A percentile compares a stretch with the other conserved stretches of the same genome.
These are phyloP conservation scores for Panthera tigris DNA, from an alignment of 2,113 vertebrate genomes.

Conservation along the genomic window DNA sequence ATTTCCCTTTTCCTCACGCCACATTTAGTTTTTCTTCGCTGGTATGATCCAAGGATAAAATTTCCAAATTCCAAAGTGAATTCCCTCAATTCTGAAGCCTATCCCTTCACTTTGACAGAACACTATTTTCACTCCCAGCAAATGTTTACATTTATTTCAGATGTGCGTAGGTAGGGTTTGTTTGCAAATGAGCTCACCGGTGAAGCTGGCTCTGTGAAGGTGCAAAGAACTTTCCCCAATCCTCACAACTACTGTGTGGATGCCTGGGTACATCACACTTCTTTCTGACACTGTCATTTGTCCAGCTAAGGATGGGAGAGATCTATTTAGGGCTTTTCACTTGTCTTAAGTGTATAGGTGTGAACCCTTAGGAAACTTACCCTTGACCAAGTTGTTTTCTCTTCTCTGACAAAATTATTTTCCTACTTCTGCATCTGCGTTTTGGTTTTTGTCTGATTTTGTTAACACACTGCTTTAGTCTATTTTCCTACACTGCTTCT, in stretches of 20 bases:
- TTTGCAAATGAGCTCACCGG: not conserved
- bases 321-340: not conserved
- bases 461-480: not conserved
- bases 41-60: slow-evolving; percentile 7
- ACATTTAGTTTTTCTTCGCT: slow-evolving; percentile 7
- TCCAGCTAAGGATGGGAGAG: not conserved
- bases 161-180: not conserved
- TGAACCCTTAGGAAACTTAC: slow-evolving; percentile 54
- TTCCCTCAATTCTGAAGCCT: not conserved
- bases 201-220: not conserved
- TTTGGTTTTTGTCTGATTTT: not conserved
- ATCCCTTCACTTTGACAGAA: not conserved
- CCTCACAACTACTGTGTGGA: not conserved
- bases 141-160: not conserved
- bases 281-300: not conserved
- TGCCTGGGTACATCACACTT: not conserved
- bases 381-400: not conserved
- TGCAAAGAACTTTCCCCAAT: not conserved
- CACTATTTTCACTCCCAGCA: not conserved
- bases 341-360: not conserved
- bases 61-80: not conserved
- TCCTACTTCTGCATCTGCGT: not conserved
- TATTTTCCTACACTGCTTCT: not conserved
- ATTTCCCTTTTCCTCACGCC: not conserved
- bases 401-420: not conserved